phyloP scores from a whole-genome alignment of 2,113 vertebrate species.

The Hippocampus barbouri region DNA sequence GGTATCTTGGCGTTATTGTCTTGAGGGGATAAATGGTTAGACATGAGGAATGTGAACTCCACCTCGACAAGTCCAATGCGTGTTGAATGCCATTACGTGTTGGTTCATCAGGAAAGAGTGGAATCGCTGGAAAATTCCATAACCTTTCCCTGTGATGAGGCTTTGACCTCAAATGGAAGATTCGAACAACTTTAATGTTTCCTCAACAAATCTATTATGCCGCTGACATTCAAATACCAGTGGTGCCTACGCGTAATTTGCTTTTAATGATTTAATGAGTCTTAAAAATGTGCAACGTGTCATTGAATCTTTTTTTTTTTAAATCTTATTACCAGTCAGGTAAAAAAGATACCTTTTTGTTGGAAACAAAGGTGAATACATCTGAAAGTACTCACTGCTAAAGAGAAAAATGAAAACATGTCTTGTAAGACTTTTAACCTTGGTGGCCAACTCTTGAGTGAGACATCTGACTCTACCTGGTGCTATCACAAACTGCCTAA shows the following conservation, averaged over 20 bases:
- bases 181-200: slow-evolving; percentile 37
- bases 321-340: slow-evolving; percentile 31
- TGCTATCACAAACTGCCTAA: no score
- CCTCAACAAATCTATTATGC: slow-evolving; percentile 41
- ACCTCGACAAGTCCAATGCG: slow-evolving; percentile 51
- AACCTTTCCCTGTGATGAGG: slow-evolving; percentile 40
- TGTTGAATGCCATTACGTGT: slow-evolving; percentile 41
- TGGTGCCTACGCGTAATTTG: slow-evolving; percentile 36
- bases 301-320: slow-evolving; percentile 46
- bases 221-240: slow-evolving; percentile 46
- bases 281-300: slow-evolving; percentile 35
- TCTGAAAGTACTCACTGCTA: not conserved
- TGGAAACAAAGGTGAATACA: slow-evolving; percentile 9
- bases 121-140: slow-evolving; percentile 29
- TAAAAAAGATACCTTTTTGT: slow-evolving; percentile 23
- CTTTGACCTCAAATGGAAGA: slow-evolving; percentile 41
- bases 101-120: slow-evolving; percentile 11
- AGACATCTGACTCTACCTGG: no score
- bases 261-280: slow-evolving; percentile 56
- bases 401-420: not conserved
- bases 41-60: slow-evolving; percentile 55
- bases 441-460: not conserved
- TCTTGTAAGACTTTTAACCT: not conserved
- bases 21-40: slow-evolving; percentile 64
- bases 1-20: slow-evolving; percentile 67